Evolutionary conservation across 2,797 vertebrate species (phyloP), one percentile per base, ranked within the genome.

Genomic region (Neosilurus mollespiculum): DNA sequence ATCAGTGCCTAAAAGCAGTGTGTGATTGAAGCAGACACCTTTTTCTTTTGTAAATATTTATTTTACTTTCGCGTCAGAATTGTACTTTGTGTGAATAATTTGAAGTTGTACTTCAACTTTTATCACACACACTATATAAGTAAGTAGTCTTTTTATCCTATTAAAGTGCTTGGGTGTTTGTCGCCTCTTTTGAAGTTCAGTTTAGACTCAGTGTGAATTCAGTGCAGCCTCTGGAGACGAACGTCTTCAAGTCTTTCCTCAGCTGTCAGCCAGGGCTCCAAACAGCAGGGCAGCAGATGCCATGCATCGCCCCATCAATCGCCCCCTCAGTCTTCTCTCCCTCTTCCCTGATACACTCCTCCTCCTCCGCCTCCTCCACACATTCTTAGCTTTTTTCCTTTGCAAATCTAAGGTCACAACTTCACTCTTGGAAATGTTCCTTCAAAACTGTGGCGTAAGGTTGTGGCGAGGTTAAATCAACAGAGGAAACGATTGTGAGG

Each of bases 251-350:
- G 24, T 65, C 77, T 66, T 79, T 65, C 58, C 59, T 78, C 66
- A 64, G 61, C 59, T 70, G 82, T 72, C 82, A 81, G 81, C 62
- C 53, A 58, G 54, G 69, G 18, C 79, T 81, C 58, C 77, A 92
- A 93, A 92, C 93, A 92, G 92, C 92, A 92, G 91, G 92, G 90
- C 94, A 92, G 87, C 88, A 88, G 92, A 92, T 92, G 93, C 90
- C 90, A 62, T 80, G 89, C 90, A 93, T 94, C 92, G 93, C 92
- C 66, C 91, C 91, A 93, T 92, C 91, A 90, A 53, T 89, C 93
- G 89, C 93, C 93, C 91, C 92, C 92, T 92, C 93, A 92, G 88
- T 92, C 91, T 91, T 90, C 90, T 91, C 89, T 80, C 64, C 76
- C 71, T 53, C 87, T 87, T 58, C 77, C 59, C 62, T 59, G 65